Evolutionary conservation across 2,113 vertebrate species (phyloP).

Genomic region (Trachemys scripta): DNA sequence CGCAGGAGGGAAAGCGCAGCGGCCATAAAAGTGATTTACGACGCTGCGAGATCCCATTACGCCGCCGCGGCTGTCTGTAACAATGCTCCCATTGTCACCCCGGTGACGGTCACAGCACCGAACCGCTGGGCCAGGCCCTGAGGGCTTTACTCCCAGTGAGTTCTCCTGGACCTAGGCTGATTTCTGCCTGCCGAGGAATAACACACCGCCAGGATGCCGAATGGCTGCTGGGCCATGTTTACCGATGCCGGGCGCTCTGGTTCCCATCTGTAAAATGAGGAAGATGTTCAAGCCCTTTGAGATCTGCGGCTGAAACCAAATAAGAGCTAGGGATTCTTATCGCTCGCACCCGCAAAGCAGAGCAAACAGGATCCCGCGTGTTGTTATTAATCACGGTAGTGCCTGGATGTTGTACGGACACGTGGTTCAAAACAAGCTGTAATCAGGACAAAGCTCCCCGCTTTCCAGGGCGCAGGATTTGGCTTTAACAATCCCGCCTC

Average conservation of each 20-base stretch:
- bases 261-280: background rate
- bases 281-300: background rate
- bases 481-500: background rate
- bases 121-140: background rate
- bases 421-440: background rate
- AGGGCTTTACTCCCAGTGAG: background rate
- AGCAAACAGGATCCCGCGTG: background rate
- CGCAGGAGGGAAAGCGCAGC: background rate
- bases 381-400: background rate
- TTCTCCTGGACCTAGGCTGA: background rate
- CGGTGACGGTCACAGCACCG: fast-evolving
- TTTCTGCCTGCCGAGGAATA: background rate
- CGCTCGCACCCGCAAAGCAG: background rate
- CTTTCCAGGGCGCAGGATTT: background rate
- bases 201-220: background rate
- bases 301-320: background rate
- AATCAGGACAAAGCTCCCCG: background rate
- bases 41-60: background rate
- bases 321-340: background rate
- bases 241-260: background rate
- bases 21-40: background rate
- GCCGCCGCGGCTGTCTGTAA: background rate
- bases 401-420: background rate
- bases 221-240: background rate
- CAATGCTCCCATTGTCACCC: conserved; percentile 25